Base-by-base conservation (phyloP, 1,140 invertebrate genomes). In the Zaprionus ghesquierei region DNA sequence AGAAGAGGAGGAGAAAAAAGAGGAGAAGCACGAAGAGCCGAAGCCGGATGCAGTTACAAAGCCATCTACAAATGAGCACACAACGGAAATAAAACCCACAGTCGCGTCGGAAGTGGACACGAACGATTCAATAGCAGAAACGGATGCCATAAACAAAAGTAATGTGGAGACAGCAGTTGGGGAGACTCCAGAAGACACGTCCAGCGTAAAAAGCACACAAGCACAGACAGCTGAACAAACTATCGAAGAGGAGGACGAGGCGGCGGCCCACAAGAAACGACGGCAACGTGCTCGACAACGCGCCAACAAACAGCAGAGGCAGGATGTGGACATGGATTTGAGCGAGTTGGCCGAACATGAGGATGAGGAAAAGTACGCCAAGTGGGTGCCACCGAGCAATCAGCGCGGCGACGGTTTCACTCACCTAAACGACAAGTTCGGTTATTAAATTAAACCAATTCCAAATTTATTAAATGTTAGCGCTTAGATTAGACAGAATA, bases 321-420 rank as follows among this genome's bases (percentile, higher is more conserved):
- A 75, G 49, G 89, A 89, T 59, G 78, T 92, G 65, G 89, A 89
- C 61, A 79, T 92, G 74, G 92, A 93, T 73, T 77, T 92, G 20
- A 92, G 93, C 61, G 92, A 92, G 54, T 69, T 92, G 61, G 92
- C 92, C 54, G 92, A 94, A 81, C 93, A 95, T 77, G 90, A 93
- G 9, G 90, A 92, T 13, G 91, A 90, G 20, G 94, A 95, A 69
- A 94, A 96, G 81, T 96, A 96, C 91, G 94, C 94, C 9, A 94
- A 94, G 74, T 97, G 96, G 96, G 84, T 96, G n/a, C 96, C 96
- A 6, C 96, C 96, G 6, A 62, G 92, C 65, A 93, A 94, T 90
- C 96, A 97, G 93, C 94, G 92, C 60, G 97, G 97, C 3, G 96
- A 97, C 93, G 97, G 97, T 12, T 94, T 94, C 81, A 97, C 96